A percentile compares a stretch with the other conserved stretches of the same genome.
phyloP scores from a whole-genome alignment of 2,888 invertebrate species.

The Pediacus dermestoides region DNA sequence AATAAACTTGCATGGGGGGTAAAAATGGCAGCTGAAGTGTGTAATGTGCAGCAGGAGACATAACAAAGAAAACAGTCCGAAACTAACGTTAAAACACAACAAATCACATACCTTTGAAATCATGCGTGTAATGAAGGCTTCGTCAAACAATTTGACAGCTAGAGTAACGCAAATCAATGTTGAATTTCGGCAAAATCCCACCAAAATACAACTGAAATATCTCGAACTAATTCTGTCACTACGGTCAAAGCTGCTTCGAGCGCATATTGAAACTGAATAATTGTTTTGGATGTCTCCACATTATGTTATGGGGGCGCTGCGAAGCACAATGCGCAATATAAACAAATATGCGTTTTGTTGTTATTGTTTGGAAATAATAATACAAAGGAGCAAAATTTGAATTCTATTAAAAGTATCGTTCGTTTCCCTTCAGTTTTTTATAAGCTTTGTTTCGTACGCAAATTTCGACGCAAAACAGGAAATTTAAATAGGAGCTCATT shows the following conservation, averaged over 20 bases:
- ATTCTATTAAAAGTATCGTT: too few relatives aligned
- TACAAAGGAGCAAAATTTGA: too few relatives aligned
- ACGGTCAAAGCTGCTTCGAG: constrained; percentile 9
- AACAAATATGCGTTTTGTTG: constrained; percentile 12
- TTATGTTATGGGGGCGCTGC: constrained; percentile 44
- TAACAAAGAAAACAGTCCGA: too few relatives aligned
- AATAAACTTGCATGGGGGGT: too few relatives aligned
- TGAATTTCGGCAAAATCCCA: constrained; percentile 31
- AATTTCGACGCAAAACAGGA: too few relatives aligned
- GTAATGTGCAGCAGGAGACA: too few relatives aligned
- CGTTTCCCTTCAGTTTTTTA: too few relatives aligned
- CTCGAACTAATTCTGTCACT: constrained; percentile 36
- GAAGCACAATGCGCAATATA: constrained; percentile 36
- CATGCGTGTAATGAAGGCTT: constrained; percentile 35
- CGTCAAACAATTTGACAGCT: constrained; percentile 29
- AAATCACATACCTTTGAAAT: constrained; percentile 40
- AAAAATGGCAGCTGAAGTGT: too few relatives aligned
- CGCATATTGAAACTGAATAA: constrained; percentile 46
- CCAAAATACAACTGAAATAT: constrained; percentile 36
- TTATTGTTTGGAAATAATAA: too few relatives aligned
- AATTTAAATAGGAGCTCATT: too few relatives aligned
- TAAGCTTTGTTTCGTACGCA: too few relatives aligned
- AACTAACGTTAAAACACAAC: too few relatives aligned
- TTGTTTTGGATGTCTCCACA: constrained; percentile 50
- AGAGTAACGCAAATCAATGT: constrained; percentile 35